A percentile compares a stretch with the other conserved stretches of the same genome.
Evolutionary conservation across 2,888 invertebrate species (phyloP).

Genomic region (Melikaiella ostensackeni): DNA sequence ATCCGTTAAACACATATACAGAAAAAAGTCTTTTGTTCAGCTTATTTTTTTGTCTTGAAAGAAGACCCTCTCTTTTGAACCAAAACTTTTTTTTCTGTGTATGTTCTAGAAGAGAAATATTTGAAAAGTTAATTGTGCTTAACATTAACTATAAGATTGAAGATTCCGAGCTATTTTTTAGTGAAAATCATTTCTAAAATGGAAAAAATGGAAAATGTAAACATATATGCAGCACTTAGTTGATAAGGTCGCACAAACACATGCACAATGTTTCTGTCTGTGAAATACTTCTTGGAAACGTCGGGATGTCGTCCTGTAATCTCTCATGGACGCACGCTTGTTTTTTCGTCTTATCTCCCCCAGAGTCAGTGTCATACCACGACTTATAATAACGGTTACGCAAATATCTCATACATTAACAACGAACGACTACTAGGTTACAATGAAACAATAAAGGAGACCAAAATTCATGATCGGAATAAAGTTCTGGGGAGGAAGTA

Average conservation of each 20-base stretch:
- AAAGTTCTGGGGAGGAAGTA: no score
- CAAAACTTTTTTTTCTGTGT: no score
- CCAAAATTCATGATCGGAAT: no score
- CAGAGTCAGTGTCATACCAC: constrained; percentile 14
- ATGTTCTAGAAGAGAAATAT: no score
- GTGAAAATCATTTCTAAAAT: background rate
- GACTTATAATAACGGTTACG: constrained; percentile 33
- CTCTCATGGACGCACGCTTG: constrained; percentile 36
- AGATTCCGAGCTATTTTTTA: background rate
- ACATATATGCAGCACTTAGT: background rate
- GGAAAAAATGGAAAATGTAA: background rate
- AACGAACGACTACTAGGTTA: background rate
- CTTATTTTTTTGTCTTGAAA: no score
- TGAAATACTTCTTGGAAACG: constrained; percentile 30
- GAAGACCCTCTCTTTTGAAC: no score
- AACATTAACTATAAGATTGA: background rate
- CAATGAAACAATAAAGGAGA: background rate
- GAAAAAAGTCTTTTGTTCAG: no score
- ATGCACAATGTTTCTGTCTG: background rate
- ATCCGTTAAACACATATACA: no score
- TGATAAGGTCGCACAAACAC: constrained; percentile 5
- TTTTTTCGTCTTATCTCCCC: constrained; percentile 47
- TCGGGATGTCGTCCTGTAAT: constrained; percentile 37
- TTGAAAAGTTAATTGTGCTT: no score
- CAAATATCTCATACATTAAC: constrained; percentile 7